Evolutionary conservation across 2,797 vertebrate genomes (phyloP).

Genomic region (Labroides dimidiatus): DNA sequence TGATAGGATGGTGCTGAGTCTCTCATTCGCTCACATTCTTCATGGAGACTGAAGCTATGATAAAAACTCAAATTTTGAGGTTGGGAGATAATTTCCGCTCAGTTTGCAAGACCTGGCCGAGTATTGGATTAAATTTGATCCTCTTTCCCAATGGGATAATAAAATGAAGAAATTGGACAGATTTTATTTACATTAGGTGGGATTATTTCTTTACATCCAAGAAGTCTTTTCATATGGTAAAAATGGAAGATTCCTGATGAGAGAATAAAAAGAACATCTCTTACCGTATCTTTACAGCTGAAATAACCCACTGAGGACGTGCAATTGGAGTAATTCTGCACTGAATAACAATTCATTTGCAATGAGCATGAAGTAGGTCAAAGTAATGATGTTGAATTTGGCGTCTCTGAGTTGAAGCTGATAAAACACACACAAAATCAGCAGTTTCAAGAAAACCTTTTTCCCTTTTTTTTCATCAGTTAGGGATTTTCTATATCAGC

Average conservation of each 20-base stretch:
- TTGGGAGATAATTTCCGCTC: conserved; percentile 27
- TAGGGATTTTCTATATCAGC: conserved; percentile 13
- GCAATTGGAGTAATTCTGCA: not conserved
- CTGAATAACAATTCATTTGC: not conserved
- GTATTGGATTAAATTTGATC: conserved; percentile 14
- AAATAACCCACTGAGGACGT: not conserved
- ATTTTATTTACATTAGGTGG: conserved; percentile 10
- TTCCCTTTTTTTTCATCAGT: conserved; percentile 12
- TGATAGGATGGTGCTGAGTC: conserved; percentile 21
- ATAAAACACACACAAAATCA: not conserved
- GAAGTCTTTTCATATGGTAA: conserved; percentile 2
- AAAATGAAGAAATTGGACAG: conserved; percentile 10
- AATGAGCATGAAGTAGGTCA: not conserved
- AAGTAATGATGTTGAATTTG: not conserved
- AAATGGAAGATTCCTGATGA: conserved; percentile 6
- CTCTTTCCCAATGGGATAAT: not conserved
- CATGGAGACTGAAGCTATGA: not conserved
- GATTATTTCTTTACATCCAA: not conserved
- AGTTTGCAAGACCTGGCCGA: conserved; percentile 15
- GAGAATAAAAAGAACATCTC: not conserved
- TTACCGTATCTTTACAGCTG: not conserved
- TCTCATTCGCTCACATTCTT: conserved; percentile 7
- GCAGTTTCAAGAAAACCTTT: not conserved
- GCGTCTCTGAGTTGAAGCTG: not conserved
- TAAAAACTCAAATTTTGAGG: conserved; percentile 21